Percentiles rank a stretch among this genome's conserved stretches.
phyloP scores from a whole-genome alignment of 2,113 vertebrate genomes.

The Phaethon lepturus region DNA sequence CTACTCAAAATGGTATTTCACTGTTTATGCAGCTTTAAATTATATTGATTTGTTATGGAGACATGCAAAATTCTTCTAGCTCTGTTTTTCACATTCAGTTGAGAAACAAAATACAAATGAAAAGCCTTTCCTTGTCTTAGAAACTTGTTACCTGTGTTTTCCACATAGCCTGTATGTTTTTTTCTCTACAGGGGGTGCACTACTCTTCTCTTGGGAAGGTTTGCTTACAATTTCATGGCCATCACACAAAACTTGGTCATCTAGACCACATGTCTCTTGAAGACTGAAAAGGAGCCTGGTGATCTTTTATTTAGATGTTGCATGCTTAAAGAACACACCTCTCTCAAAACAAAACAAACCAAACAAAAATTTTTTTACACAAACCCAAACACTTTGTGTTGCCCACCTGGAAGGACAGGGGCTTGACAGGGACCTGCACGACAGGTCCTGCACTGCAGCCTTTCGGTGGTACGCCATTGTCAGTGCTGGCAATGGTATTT shows the following conservation, averaged over 20 bases:
- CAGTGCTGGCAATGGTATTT: neutral
- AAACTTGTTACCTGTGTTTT: neutral
- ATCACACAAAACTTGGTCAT: neutral
- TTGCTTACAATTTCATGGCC: neutral
- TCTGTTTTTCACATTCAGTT: neutral
- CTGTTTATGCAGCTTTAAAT: neutral
- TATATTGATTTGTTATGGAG: neutral
- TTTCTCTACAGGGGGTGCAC: neutral
- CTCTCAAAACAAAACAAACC: neutral
- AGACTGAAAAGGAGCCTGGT: neutral
- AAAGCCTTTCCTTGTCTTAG: neutral
- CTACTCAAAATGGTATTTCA: neutral
- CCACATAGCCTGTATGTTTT: neutral
- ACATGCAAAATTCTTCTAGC: neutral
- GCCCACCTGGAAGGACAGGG: neutral
- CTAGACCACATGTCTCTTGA: neutral
- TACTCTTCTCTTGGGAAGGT: neutral
- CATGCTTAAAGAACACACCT: neutral
- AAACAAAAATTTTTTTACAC: neutral
- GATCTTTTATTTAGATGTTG: neutral
- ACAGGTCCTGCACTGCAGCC: neutral
- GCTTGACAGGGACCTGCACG: no score
- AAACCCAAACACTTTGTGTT: neutral
- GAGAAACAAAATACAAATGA: neutral
- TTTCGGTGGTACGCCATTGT: fast-evolving